These are phyloP conservation scores for Stenolophus ochropezus DNA, from an alignment of 2,888 invertebrate species.

Conservation along the genomic window DNA sequence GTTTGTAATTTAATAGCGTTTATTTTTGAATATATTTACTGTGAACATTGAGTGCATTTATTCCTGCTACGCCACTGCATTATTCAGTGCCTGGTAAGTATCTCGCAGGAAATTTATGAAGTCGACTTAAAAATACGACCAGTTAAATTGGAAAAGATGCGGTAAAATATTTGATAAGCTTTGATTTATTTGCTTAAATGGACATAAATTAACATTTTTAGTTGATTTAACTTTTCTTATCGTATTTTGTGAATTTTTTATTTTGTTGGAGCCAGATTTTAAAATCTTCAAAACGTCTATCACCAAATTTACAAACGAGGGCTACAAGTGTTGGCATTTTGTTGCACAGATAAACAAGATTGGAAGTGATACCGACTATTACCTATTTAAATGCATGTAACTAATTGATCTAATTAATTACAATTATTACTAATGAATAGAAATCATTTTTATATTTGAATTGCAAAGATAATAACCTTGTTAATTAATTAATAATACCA, in stretches of 20 bases:
- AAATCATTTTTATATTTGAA: background rate
- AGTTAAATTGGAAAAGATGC: slow-evolving; percentile 32
- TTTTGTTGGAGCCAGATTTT: background rate
- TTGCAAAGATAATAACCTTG: background rate
- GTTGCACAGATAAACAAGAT: background rate
- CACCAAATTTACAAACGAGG: slow-evolving; percentile 9
- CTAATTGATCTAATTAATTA: background rate
- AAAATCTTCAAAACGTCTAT: background rate
- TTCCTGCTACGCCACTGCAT: slow-evolving; percentile 4
- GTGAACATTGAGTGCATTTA: background rate
- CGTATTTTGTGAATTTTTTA: slow-evolving; percentile 27
- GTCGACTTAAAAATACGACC: slow-evolving; percentile 36
- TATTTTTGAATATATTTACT: background rate
- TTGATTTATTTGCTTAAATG: slow-evolving; percentile 25
- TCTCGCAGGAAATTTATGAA: slow-evolving; percentile 43
- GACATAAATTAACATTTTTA: slow-evolving; percentile 41
- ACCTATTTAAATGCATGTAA: background rate
- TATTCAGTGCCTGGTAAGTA: slow-evolving; percentile 17
- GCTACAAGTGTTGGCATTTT: slow-evolving; percentile 5
- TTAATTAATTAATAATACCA: background rate
- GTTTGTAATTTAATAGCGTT: background rate
- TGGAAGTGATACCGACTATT: background rate
- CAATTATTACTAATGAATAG: background rate
- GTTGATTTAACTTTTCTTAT: slow-evolving; percentile 19
- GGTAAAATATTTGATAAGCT: slow-evolving; percentile 46